phyloP scores from a whole-genome alignment of 2,888 invertebrate genomes.

The Pollenia angustigena region DNA sequence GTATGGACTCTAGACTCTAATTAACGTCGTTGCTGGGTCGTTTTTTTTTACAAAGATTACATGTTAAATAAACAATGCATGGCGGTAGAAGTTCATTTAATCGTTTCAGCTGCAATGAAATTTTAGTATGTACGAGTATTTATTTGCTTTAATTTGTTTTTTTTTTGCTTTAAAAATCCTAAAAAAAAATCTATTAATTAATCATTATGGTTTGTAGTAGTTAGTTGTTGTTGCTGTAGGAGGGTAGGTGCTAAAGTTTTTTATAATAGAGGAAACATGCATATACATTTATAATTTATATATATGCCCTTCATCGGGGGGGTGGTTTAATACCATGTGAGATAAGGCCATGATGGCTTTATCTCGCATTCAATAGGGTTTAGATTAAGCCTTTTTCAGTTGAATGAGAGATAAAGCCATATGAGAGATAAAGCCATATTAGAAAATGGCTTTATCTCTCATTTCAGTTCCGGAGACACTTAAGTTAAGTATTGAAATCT shows the following conservation, averaged over 20 bases:
- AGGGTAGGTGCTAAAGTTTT: background rate
- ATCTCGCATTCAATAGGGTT: too few species aligned
- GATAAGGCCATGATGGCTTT: too few species aligned
- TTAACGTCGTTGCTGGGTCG: conserved; percentile 55
- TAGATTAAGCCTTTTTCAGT: too few species aligned
- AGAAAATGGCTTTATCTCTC: too few species aligned
- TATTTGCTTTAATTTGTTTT: conserved; percentile 13
- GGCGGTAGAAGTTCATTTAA: conserved; percentile 37
- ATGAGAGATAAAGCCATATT: too few species aligned
- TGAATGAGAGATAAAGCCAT: too few species aligned
- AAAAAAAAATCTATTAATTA: conserved; percentile 55
- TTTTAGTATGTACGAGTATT: conserved; percentile 16
- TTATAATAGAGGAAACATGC: too few species aligned
- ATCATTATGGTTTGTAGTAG: conserved; percentile 38
- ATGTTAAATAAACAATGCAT: background rate
- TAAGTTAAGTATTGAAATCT: too few species aligned
- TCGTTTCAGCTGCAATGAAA: conserved; percentile 40
- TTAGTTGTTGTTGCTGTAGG: conserved; percentile 7
- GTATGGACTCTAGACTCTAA: conserved; percentile 74
- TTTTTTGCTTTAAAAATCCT: conserved; percentile 39
- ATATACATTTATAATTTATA: too few species aligned
- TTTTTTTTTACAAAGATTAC: conserved; percentile 26
- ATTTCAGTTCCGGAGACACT: too few species aligned
- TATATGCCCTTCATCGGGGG: too few species aligned
- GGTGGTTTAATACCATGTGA: too few species aligned